A percentile compares a stretch with the other conserved stretches of the same genome.
phyloP scores from a whole-genome alignment of 2,888 invertebrate species.

The Platypus cylindrus region DNA sequence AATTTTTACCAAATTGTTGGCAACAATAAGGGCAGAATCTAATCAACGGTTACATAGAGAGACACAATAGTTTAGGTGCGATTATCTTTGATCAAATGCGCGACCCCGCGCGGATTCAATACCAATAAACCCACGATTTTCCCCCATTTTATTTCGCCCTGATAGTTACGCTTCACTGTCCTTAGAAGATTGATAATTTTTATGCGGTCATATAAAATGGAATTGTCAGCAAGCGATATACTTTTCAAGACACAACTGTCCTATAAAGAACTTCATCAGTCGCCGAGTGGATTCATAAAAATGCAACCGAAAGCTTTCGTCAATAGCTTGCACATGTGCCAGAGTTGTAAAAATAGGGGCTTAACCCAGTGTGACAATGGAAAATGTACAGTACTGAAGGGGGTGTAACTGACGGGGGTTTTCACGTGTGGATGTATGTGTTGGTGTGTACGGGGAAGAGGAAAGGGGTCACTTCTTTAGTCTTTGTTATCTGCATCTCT shows the following conservation, averaged over 20 bases:
- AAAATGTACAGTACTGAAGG: no score
- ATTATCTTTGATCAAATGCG: conserved; percentile 1
- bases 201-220: conserved; percentile 28
- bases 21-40: no score
- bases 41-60: no score
- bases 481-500: conserved; percentile 13
- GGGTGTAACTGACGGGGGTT: no score
- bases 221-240: conserved; percentile 17
- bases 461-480: conserved; percentile 1
- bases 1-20: no score
- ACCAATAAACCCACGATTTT: conserved; percentile 4
- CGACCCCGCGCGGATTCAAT: not conserved
- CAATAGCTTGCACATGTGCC: conserved; percentile 22
- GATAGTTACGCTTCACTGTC: conserved; percentile 25
- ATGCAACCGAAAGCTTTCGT: conserved; percentile 24
- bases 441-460: no score
- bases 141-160: conserved; percentile 12
- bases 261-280: conserved; percentile 26
- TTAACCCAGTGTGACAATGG: no score
- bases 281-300: conserved; percentile 22
- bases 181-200: conserved; percentile 31
- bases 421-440: no score
- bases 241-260: conserved; percentile 17
- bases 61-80: no score
- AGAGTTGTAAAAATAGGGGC: conserved; percentile 18